Base-by-base conservation (phyloP, 2,797 vertebrate genomes). In the Clarias pachynema region DNA sequence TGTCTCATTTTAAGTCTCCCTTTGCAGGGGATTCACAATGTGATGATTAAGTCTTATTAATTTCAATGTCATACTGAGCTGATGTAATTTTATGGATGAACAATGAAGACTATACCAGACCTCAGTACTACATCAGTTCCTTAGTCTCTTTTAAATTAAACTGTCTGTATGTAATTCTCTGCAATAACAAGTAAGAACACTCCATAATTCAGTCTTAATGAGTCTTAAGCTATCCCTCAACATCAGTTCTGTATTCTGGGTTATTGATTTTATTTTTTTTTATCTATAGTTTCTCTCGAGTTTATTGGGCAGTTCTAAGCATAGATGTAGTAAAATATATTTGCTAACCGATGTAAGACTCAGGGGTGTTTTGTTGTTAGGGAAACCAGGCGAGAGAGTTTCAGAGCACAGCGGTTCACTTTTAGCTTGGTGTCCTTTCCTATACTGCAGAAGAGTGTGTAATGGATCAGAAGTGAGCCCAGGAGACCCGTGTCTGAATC, bases 401-500 rank as follows among this genome's bases (percentile, higher is more conserved):
- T 90, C 83, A 88, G 81, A 89, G 84, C 85, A 85, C 88, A 87
- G 86, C 78, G 53, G 85, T 84, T 90, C 85, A 84, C 81, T 89
- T 80, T 85, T 69, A 89, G 84, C 86, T 49, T 79, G 77, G 77
- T 90, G 86, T 89, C 86, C 86, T 86, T 83, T 82, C 68, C 81
- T 87, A 87, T 82, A 66, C 75, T 84, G 86, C 87, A 81, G 84
- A 84, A 93, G 91, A 92, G 91, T 94, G 91, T 93, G 94, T 91
- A 91, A 91, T 92, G 91, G 92, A 92, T 68, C 66, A 94, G 90
- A 87, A 83, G 88, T 84, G 83, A 89, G 89, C 92, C 92, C 92
- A 89, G 92, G 94, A 93, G 93, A 93, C 86, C 91, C 89, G 78
- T 83, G 81, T 91, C 90, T 94, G 91, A 95, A 95, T 95, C 94